Base-by-base conservation (phyloP, 2,113 vertebrate species). In the Epinephelus cyanopodus region DNA sequence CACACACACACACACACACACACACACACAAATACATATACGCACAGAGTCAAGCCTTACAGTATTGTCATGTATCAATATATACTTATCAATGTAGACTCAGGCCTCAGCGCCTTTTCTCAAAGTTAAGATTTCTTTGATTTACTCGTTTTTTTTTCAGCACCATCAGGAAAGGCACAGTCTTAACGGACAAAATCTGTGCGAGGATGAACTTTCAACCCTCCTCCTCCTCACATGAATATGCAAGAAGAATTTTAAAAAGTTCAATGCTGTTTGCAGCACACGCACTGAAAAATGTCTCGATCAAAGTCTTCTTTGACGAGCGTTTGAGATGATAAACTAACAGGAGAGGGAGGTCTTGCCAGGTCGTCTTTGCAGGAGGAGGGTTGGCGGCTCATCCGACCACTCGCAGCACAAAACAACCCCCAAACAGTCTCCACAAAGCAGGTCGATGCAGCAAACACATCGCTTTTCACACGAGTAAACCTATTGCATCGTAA, bases 81-180 rank as follows among this genome's bases (percentile, higher is more conserved):
- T 88, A 89, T 85, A 87, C 47, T 74, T 85, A 78, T 92, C 67
- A 77, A 79, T 73, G 72, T 89, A 81, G 75, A 87, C 79, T 79
- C 42, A 71, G 82, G 82, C 73, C 76, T 72, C 61, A 37, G 66
- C 48, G 78, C 89, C 94, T 63, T 60, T 76, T 89, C 84, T 94
- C 93, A 96, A 95, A 95, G 95, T 95, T 76, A 96, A 95, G 94
- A 94, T 85, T 77, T 87, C 78, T 90, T 89, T 85, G 79, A 89
- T 89, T 92, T 78, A 86, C 63, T 83, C 45, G 62, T 95, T 92
- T 68, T 58, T 58, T 29, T n/a, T 96, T 96, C 95, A 97, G 97
- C 97, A 98, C 97, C 97, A 95, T 96, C 96, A 95, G 93, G 94
- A 97, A 98, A 98, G 98, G 97, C 97, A 98, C 97, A 97, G 97